Base-by-base conservation (phyloP, 2,888 invertebrate species). In the Harpalus rubripes region DNA sequence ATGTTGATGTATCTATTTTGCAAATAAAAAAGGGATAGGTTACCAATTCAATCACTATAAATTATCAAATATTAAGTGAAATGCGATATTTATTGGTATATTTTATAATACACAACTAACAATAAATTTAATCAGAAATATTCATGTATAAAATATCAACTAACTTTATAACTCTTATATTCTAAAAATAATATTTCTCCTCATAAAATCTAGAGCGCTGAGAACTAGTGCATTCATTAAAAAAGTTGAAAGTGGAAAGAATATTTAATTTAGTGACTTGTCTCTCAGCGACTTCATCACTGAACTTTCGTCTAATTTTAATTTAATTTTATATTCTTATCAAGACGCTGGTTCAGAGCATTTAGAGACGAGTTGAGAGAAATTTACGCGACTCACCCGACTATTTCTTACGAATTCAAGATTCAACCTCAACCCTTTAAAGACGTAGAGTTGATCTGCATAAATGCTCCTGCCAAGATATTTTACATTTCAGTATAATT, bases 301-400 rank as follows among this genome's bases (percentile, higher is more conserved):
- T 12, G 68, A 68, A 68, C 68, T 68, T 68, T n/a, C 68, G 68
- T 68, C 68, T 68, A 68, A 68, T 68, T 68, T 68, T 68, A 68
- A 68, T 68, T 68, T 68, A 68, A 68, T 68, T 68, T 68, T 15
- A 68, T 68, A 39, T 68, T 68, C 68, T 68, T 68, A 68, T 68
- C 68, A 68, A 39, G 68, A 39, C 68, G 68, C 4, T 39, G 7
- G 6, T 68, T 22, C 26, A 63, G 39, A 68, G 15, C 68, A 39
- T 26, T 63, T 65, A 32, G 32, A 68, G 39, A 68, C 12, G 68
- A n/a, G n/a, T 8, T 32, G 26, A 18, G 63, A 26, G 15, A 68
- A 68, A 68, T 68, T 32, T 68, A 68, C 39, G 39, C 15, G 68
- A 32, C 32, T 39, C 39, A 32, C n/a, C n/a, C 32, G 39, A 65